phyloP scores from a whole-genome alignment of 2,888 invertebrate species.

The Celastrina argiolus region DNA sequence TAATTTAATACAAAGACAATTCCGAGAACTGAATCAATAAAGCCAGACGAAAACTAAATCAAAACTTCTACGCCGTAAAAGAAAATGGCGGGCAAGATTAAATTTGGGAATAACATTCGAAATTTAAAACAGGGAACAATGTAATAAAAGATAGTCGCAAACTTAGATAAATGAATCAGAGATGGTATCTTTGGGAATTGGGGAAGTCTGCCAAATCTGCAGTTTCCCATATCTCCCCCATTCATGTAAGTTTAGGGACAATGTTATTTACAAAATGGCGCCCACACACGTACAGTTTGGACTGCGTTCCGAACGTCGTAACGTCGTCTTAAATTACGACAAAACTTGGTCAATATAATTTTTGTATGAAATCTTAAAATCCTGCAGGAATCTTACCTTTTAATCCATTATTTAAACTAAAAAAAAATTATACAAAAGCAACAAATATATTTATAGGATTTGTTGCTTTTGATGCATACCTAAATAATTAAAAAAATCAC shows the following conservation, averaged over 20 bases:
- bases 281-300: too few species aligned
- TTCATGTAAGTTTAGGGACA: slow-evolving; percentile 40
- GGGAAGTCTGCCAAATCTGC: slow-evolving; percentile 33
- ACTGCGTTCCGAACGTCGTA: too few species aligned
- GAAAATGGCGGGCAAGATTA: slow-evolving; percentile 1
- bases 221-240: slow-evolving; percentile 32
- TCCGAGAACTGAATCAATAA: background rate
- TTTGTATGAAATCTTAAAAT: too few species aligned
- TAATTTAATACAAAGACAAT: background rate
- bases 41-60: slow-evolving; percentile 12
- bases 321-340: too few species aligned
- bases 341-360: too few species aligned
- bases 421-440: too few species aligned
- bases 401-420: too few species aligned
- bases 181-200: slow-evolving; percentile 31
- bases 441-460: too few species aligned
- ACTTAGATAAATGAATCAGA: slow-evolving; percentile 26
- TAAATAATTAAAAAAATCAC: too few species aligned
- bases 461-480: too few species aligned
- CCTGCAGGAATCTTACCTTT: too few species aligned
- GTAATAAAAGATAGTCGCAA: slow-evolving; percentile 18
- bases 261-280: too few species aligned
- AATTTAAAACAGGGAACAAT: slow-evolving; percentile 16
- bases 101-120: slow-evolving; percentile 18
- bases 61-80: slow-evolving; percentile 18